A percentile compares a stretch with the other conserved stretches of the same genome.
Evolutionary conservation across 2,113 vertebrate genomes (phyloP).

Genomic region (Anoplopoma fimbria): DNA sequence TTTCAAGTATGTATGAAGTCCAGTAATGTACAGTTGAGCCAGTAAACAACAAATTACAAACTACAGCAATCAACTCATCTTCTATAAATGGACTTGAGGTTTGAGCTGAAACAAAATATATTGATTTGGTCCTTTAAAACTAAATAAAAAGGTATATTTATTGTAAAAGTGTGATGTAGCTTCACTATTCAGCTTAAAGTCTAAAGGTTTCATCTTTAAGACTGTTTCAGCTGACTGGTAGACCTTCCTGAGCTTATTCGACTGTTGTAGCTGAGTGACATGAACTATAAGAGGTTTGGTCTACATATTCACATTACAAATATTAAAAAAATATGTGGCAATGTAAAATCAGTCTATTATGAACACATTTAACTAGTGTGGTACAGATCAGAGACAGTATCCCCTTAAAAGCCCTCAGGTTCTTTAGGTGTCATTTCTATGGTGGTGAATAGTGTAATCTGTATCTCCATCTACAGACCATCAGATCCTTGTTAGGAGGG

Average conservation of each 20-base stretch:
- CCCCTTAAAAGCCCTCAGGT: neutral
- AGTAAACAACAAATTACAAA: neutral
- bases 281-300: neutral
- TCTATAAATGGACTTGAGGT: neutral
- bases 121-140: neutral
- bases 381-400: neutral
- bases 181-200: neutral
- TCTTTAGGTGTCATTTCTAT: too few relatives aligned
- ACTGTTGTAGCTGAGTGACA: neutral
- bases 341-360: neutral
- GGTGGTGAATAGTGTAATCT: neutral
- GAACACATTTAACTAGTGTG: neutral
- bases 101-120: neutral
- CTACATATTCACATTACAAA: constrained; percentile 1
- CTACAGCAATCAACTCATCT: too few relatives aligned
- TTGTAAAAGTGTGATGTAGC: neutral
- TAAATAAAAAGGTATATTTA: neutral
- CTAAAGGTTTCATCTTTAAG: neutral
- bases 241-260: constrained; percentile 19
- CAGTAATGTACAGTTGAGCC: neutral
- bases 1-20: neutral
- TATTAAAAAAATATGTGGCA: too few relatives aligned
- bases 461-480: neutral
- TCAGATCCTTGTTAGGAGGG: neutral
- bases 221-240: neutral